Base-by-base conservation (phyloP, 2,113 vertebrate genomes). In the Craseonycteris thonglongyai region DNA sequence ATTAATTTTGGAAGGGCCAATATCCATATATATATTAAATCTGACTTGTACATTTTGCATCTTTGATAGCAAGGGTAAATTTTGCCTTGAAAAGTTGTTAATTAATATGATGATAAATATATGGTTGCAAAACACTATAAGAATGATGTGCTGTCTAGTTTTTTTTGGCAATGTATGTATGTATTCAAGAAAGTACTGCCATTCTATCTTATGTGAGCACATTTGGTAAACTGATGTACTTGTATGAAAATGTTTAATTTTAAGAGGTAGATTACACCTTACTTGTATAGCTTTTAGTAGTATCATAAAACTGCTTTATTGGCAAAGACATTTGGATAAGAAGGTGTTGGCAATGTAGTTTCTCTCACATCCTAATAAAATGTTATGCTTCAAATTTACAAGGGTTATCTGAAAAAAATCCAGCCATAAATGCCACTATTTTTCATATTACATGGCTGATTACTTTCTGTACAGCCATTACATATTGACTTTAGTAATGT, bases 341-440 rank as follows among this genome's bases (percentile, higher is more conserved):
- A 69, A 47, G 42, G 91, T 84, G 35, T 59, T 93, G 83, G 0
- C 93, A 74, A 33, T 51, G 71, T 22, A 56, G 51, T 85, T 94
- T 91, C 88, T 88, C 63, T 59, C 75, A 88, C 0, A 4, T 51
- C 69, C 7, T 88, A 65, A 19, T 7, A 88, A 61, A 33, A 66
- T 71, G 83, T 35, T 68, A 0, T 81, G 33, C 45, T 94, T 96
- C 86, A 93, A 91, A 88, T 95, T 40, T 90, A 93, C n/a, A n/a
- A n/a, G n/a, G n/a, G n/a, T n/a, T n/a, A n/a, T n/a, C n/a, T n/a
- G n/a, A n/a, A n/a, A n/a, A n/a, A n/a, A n/a, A n/a, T n/a, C n/a
- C n/a, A n/a, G n/a, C n/a, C n/a, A n/a, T n/a, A n/a, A n/a, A n/a
- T n/a, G n/a, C n/a, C n/a, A n/a, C n/a, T n/a, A n/a, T n/a, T n/a